phyloP scores from a whole-genome alignment of 2,888 invertebrate species.

The Ochropleura plecta region DNA sequence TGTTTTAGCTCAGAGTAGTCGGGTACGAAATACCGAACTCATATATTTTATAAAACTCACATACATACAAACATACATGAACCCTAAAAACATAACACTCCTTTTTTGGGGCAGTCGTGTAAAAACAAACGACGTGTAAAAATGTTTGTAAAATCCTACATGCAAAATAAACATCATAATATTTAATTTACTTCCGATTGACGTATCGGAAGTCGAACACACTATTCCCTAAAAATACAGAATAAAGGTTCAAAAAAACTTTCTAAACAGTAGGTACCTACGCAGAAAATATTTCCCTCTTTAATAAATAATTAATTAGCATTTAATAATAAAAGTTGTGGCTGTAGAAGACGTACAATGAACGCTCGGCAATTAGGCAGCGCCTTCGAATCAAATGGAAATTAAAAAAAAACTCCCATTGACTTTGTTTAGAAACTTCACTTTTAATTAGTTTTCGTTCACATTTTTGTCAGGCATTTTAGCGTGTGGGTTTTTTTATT shows the following conservation, averaged over 20 bases:
- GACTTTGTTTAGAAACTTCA: conserved; percentile 45
- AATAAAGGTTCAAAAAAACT: conserved; percentile 1
- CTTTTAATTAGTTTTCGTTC: conserved; percentile 54
- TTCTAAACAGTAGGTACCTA: conserved; percentile 1
- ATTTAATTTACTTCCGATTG: no score
- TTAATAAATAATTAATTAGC: conserved; percentile 58
- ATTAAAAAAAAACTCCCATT: conserved; percentile 43
- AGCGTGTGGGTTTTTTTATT: conserved; percentile 23
- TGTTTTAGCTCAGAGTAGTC: no score
- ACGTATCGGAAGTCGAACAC: neutral
- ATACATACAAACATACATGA: no score
- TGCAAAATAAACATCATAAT: no score
- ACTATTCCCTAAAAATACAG: neutral
- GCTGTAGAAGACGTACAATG: conserved; percentile 64
- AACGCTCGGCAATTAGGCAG: conserved; percentile 54
- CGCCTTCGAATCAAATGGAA: conserved; percentile 47
- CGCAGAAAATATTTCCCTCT: conserved; percentile 24
- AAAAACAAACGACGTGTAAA: no score
- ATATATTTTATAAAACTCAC: no score
- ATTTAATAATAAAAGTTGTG: conserved; percentile 64
- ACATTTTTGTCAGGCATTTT: conserved; percentile 25
- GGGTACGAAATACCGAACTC: no score
- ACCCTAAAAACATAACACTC: no score
- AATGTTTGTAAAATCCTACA: no score
- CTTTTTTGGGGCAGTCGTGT: no score